These are phyloP conservation scores for Mandrillus leucophaeus DNA, from an alignment of 2,113 vertebrate species.

Conservation along the genomic window DNA sequence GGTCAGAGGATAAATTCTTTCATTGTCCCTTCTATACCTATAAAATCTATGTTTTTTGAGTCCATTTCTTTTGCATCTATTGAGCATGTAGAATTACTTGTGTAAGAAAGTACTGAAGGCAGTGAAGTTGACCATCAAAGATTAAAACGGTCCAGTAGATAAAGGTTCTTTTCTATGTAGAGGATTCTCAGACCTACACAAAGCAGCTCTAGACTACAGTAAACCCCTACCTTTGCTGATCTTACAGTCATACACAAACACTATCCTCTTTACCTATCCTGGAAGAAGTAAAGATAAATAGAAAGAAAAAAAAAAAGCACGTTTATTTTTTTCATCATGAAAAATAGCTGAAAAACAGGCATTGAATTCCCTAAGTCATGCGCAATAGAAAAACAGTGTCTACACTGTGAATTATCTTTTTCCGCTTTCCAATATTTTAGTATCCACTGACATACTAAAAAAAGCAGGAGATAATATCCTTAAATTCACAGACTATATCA, in stretches of 20 bases:
- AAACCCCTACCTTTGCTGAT: background rate
- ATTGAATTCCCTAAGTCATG: background rate
- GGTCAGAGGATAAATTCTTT: background rate
- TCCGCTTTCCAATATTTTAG: background rate
- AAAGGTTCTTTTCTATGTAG: background rate
- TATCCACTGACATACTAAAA: background rate
- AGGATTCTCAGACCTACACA: background rate
- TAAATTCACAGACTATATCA: background rate
- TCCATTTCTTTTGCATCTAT: background rate
- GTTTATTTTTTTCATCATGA: background rate
- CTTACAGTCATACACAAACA: background rate
- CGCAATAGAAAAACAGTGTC: background rate
- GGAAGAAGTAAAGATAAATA: background rate
- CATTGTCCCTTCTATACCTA: background rate
- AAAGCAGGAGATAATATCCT: background rate
- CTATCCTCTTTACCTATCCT: background rate
- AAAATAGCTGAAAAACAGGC: background rate
- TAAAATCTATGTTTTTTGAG: background rate
- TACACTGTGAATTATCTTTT: background rate
- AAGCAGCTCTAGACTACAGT: background rate
- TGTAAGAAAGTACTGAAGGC: background rate
- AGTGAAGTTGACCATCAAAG: background rate
- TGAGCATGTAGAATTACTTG: conserved; percentile 1
- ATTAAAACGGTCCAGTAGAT: background rate
- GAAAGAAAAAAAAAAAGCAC: background rate